These are phyloP conservation scores for Corythornis leucogaster DNA, from an alignment of 2,797 vertebrate genomes.

Conservation along the genomic window DNA sequence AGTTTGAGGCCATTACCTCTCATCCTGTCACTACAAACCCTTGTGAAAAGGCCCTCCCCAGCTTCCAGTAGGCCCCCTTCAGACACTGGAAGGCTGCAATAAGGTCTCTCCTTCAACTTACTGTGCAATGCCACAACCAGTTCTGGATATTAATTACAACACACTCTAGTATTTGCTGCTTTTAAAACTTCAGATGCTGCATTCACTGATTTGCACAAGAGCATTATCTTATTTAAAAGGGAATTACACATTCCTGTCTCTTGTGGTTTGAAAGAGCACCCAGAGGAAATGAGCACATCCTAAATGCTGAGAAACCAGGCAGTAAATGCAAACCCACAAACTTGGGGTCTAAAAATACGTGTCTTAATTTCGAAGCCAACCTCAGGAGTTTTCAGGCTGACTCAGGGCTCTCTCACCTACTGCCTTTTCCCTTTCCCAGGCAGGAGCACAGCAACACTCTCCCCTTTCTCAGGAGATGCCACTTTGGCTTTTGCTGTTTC, in stretches of 20 bases:
- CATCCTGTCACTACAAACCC: too few relatives aligned
- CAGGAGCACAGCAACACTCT: not conserved
- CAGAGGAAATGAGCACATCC: not conserved
- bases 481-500: not conserved
- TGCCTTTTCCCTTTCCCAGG: not conserved
- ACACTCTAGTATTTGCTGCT: not conserved
- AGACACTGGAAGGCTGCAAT: too few relatives aligned
- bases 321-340: not conserved
- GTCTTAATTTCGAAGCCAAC: not conserved
- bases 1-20: too few relatives aligned
- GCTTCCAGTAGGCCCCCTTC: too few relatives aligned
- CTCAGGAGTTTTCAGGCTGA: slow-evolving; percentile 1
- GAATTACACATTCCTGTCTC: not conserved
- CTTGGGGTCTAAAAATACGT: not conserved
- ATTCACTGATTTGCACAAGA: not conserved
- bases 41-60: too few relatives aligned
- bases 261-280: not conserved
- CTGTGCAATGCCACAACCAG: not conserved
- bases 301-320: not conserved
- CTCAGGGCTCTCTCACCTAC: not conserved
- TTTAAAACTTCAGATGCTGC: not conserved
- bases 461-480: not conserved
- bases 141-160: not conserved
- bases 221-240: not conserved
- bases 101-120: too few relatives aligned